Evolutionary conservation across 2,888 invertebrate genomes (phyloP).

Genomic region (Notodonta dromedarius): DNA sequence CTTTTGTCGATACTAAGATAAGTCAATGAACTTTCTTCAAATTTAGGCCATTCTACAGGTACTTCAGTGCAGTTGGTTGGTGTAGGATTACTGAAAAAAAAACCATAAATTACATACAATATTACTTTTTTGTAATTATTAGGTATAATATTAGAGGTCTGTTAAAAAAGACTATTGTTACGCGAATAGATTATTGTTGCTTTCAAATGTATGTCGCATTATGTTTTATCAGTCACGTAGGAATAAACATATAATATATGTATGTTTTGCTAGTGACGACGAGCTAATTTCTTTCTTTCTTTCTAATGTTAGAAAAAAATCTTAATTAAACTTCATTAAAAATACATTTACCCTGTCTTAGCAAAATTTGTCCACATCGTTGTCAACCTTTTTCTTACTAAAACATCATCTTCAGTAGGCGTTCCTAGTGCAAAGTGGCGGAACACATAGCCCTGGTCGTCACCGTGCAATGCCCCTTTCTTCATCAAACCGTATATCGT

Average conservation of each 20-base stretch:
- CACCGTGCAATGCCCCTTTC: conserved; percentile 54
- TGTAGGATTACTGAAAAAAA: conserved; percentile 49
- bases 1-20: conserved; percentile 47
- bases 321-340: conserved; percentile 19
- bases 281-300: too few species aligned
- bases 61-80: conserved; percentile 24
- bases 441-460: conserved; percentile 46
- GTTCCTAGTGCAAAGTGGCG: conserved; percentile 11
- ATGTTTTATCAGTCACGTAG: neutral
- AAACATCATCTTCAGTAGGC: conserved; percentile 31
- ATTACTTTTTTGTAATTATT: too few species aligned
- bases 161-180: too few species aligned
- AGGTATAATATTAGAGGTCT: too few species aligned
- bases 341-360: conserved; percentile 52
- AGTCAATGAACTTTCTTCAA: conserved; percentile 26
- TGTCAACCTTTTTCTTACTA: conserved; percentile 43
- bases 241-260: neutral
- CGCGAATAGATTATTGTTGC: neutral
- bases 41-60: conserved; percentile 44
- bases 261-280: neutral
- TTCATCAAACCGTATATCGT: conserved; percentile 33
- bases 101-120: neutral
- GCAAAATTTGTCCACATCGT: conserved; percentile 64
- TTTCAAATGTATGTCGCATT: neutral
- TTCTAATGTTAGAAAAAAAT: too few species aligned